Conservation (phyloP, 2,797 vertebrate genomes). For the Chelidonichthys spinosus region DNA sequence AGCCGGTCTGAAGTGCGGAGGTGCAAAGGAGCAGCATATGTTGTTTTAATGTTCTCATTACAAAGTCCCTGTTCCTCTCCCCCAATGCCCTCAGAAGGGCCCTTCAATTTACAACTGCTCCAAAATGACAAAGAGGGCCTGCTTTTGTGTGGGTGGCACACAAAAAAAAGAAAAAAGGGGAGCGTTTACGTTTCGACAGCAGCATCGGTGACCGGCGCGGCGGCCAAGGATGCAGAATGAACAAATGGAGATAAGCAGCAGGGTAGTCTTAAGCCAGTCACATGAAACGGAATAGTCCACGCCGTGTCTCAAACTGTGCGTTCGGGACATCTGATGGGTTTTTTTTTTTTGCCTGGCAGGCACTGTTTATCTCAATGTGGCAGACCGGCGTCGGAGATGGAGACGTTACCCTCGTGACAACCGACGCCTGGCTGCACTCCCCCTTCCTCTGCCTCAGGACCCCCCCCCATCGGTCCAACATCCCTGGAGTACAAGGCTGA, state of each 20-base stretch:
- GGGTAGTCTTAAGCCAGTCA: constrained; percentile 66
- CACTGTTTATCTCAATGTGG: constrained; percentile 81
- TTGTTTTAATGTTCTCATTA: constrained; percentile 85
- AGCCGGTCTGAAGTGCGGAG: constrained; percentile 76
- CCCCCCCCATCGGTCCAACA: constrained; percentile 54
- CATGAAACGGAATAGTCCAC: constrained; percentile 60
- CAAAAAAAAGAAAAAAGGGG: constrained; percentile 18
- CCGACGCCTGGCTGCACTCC: constrained; percentile 32
- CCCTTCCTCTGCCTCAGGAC: constrained; percentile 64
- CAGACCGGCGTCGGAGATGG: constrained; percentile 75
- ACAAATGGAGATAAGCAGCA: constrained; percentile 75
- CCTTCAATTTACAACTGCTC: constrained; percentile 79
- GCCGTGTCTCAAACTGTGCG: constrained; percentile 62
- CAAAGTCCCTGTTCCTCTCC: constrained; percentile 60
- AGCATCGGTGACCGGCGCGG: constrained; percentile 43
- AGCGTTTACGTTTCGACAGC: constrained; percentile 66
- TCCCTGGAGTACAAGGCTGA: constrained; percentile 76
- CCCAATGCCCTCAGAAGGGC: constrained; percentile 71
- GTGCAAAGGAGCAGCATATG: constrained; percentile 81
- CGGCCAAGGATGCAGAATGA: constrained; percentile 57
- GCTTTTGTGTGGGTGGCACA: constrained; percentile 52
- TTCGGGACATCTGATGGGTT: constrained; percentile 74
- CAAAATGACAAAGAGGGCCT: constrained; percentile 66
- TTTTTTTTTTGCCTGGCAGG: constrained; percentile 70
- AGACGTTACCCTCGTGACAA: constrained; percentile 66